Conservation (phyloP, 2,113 vertebrate species). For the Salvelinus sp. region DNA sequence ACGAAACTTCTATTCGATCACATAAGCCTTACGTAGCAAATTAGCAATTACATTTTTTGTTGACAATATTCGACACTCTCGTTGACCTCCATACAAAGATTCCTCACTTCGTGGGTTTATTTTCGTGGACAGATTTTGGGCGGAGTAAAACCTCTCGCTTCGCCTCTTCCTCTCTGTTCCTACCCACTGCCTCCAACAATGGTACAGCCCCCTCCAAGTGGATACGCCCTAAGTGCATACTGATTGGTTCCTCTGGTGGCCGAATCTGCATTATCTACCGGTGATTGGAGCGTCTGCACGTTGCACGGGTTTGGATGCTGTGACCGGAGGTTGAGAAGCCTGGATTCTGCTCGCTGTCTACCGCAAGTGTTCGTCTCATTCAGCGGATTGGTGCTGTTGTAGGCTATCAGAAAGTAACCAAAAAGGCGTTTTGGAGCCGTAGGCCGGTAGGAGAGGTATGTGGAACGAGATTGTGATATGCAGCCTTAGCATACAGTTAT, state of each 20-base stretch:
- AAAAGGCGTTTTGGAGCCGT: conserved; percentile 43
- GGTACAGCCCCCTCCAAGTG: conserved; percentile 55
- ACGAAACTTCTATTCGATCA: no score
- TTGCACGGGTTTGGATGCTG: conserved; percentile 60
- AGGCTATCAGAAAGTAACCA: conserved; percentile 45
- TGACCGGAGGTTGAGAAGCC: conserved; percentile 43
- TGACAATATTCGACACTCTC: no score
- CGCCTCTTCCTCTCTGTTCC: neutral
- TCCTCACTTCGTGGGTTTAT: no score
- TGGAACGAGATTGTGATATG: conserved; percentile 3
- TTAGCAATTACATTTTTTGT: no score
- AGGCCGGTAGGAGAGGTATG: conserved; percentile 56
- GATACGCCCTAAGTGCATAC: neutral
- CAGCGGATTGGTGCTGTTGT: conserved; percentile 46
- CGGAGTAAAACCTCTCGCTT: no score
- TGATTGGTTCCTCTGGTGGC: conserved; percentile 60
- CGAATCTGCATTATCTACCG: conserved; percentile 28
- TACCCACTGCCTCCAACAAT: conserved; percentile 40
- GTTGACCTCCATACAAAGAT: no score
- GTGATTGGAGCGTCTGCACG: conserved; percentile 62
- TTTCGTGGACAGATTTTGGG: no score
- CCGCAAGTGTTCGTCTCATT: conserved; percentile 47
- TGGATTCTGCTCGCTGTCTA: conserved; percentile 64
- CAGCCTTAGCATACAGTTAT: neutral
- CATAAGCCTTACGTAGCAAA: no score